Evolutionary conservation across 2,888 invertebrate genomes (phyloP), one percentile per base, ranked within the genome.

Genomic region (Selenia dentaria): DNA sequence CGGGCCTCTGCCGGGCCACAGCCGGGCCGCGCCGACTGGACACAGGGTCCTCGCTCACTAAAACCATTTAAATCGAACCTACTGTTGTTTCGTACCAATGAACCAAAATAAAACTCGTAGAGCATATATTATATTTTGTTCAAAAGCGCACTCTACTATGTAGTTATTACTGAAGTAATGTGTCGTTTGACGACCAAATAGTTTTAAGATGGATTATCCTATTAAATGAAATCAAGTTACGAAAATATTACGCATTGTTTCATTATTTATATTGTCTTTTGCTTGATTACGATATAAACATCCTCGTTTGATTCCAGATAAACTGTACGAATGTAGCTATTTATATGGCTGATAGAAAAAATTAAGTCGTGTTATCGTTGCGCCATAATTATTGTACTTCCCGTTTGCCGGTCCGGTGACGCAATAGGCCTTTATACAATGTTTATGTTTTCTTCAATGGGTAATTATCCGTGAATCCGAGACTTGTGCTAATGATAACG

Each of bases 11-110:
- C 3, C 16, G 16, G 16, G 3, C 16, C 16, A 4, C 16, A 4
- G 3, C 4, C 4, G 16, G 16, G 2, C 16, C 16, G 16, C 2
- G 3, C 4, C 16, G 16, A 4, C 25, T 6, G 62, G 57, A 54
- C 64, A 54, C 44, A 13, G 31, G 43, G 36, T 13, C 38, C 44
- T 62, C 59, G 79, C 73, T 64, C 77, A 72, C 67, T 68, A 54
- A 65, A 67, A 74, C 74, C 76, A 80, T 79, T 83, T 80, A 78
- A 76, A 78, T 59, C 52, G 70, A 79, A 78, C 81, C 73, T 67
- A 62, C 59, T 25, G 11, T 32, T 26, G 18, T 28, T 65, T 64
- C n/a, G n/a, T n/a, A n/a, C 25, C 41, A 52, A 52, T 37, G 10
- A 39, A 34, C 24, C 31, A 51, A 57, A 56, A 57, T 40, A 54